phyloP scores from a whole-genome alignment of 2,888 invertebrate genomes.

The Sceliomorpha sp. region DNA sequence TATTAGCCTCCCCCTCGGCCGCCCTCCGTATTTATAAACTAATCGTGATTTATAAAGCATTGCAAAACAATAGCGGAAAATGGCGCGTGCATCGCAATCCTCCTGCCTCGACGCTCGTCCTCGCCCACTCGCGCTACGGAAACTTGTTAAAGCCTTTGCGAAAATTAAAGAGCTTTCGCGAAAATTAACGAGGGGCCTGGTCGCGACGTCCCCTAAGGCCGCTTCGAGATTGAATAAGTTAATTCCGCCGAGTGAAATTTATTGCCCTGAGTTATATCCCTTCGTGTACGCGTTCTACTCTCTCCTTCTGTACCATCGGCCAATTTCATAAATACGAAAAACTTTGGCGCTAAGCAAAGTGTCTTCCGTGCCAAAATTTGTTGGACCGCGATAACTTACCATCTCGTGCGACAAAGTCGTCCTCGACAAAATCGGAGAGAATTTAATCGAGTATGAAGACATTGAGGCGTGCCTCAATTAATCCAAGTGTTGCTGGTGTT shows the following conservation, averaged over 20 bases:
- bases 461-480: conserved; percentile 46
- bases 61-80: conserved; percentile 67
- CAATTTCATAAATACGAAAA: conserved; percentile 53
- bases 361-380: conserved; percentile 52
- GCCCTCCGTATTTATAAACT: conserved; percentile 70
- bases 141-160: conserved; percentile 69
- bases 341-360: conserved; percentile 55
- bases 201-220: conserved; percentile 57
- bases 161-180: conserved; percentile 70
- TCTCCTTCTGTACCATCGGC: conserved; percentile 51
- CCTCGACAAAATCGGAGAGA: conserved; percentile 32
- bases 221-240: conserved; percentile 58
- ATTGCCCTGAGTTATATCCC: conserved; percentile 55
- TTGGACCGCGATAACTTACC: conserved; percentile 52
- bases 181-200: conserved; percentile 64
- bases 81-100: conserved; percentile 65
- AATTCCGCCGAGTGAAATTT: conserved; percentile 57
- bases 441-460: conserved; percentile 51
- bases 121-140: conserved; percentile 58
- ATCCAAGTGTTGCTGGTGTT: conserved; percentile 45
- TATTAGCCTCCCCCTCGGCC: conserved; percentile 60
- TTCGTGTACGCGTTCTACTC: conserved; percentile 52
- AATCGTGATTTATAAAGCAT: conserved; percentile 77
- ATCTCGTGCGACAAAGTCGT: conserved; percentile 16
- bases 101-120: conserved; percentile 57